Evolutionary conservation across 2,113 vertebrate species (phyloP).

Genomic region (Tachuris rubrigastra): DNA sequence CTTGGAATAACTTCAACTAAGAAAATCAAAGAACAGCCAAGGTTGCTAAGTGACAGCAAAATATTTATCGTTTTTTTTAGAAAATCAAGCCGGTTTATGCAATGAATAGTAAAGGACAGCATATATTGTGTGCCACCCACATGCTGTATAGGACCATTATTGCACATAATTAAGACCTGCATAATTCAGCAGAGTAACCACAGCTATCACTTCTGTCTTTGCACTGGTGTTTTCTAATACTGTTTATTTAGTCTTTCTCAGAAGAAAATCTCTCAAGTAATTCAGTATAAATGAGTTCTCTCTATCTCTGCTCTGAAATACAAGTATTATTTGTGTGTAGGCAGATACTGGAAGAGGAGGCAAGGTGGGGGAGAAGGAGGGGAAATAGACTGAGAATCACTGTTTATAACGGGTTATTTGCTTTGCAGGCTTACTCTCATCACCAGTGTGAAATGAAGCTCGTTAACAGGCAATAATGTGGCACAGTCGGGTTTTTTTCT

Average conservation of each 20-base stretch:
- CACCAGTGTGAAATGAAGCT: background rate
- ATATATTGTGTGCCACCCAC: conserved; percentile 10
- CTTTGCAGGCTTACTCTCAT: background rate
- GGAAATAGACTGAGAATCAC: background rate
- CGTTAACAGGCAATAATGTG: background rate
- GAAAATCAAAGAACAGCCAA: conserved; percentile 8
- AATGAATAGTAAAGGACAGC: conserved; percentile 13
- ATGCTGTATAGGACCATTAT: background rate
- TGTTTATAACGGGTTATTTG: background rate
- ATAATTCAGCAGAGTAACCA: background rate
- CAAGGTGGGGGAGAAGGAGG: background rate
- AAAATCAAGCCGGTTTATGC: background rate
- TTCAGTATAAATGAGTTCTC: background rate
- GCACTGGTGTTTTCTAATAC: background rate
- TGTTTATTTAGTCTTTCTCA: background rate
- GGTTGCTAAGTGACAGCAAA: conserved; percentile 60
- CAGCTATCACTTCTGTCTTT: background rate
- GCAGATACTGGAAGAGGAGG: background rate
- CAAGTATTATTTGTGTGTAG: background rate
- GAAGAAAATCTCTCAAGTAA: background rate
- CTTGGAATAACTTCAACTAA: conserved; percentile 31
- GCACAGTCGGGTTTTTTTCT: background rate
- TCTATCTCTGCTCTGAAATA: background rate
- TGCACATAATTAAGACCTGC: background rate
- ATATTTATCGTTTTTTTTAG: conserved; percentile 24